Evolutionary conservation across 2,797 vertebrate species (phyloP).

Genomic region (Apogon hyalosoma): DNA sequence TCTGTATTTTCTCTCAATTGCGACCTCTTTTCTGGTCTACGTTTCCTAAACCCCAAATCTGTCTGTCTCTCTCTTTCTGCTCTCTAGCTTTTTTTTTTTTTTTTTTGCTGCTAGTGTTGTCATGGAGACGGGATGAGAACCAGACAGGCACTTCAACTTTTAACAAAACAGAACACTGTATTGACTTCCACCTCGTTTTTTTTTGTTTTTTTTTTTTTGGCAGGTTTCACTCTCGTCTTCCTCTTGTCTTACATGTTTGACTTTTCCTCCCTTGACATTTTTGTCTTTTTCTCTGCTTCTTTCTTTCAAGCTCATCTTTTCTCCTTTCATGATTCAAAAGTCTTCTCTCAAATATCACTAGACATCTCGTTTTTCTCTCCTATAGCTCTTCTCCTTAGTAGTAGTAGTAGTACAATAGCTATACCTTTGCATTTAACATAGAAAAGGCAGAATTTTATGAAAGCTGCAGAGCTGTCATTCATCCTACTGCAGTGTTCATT

Average conservation of each 20-base stretch:
- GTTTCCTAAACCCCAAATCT: constrained; percentile 12
- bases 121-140: constrained; percentile 69
- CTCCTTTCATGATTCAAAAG: not conserved
- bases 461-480: not conserved
- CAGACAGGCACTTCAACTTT: constrained; percentile 65
- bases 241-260: constrained; percentile 19
- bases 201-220: constrained; percentile 19
- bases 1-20: constrained; percentile 3
- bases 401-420: not conserved
- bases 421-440: not conserved
- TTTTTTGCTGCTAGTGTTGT: constrained; percentile 58
- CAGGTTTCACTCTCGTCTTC: constrained; percentile 27
- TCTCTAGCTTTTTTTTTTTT: not conserved
- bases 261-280: not conserved
- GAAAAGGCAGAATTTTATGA: not conserved
- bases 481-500: not conserved
- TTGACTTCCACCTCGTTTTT: constrained; percentile 22
- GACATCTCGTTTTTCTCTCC: not conserved
- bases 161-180: constrained; percentile 45
- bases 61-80: constrained; percentile 6
- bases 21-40: not conserved
- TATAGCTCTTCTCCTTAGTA: too few relatives aligned
- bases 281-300: not conserved
- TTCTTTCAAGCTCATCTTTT: not conserved
- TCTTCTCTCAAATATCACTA: not conserved